Conservation (phyloP, 92 coral and sea anemone genomes). For the Scolanthus callimorphus region DNA sequence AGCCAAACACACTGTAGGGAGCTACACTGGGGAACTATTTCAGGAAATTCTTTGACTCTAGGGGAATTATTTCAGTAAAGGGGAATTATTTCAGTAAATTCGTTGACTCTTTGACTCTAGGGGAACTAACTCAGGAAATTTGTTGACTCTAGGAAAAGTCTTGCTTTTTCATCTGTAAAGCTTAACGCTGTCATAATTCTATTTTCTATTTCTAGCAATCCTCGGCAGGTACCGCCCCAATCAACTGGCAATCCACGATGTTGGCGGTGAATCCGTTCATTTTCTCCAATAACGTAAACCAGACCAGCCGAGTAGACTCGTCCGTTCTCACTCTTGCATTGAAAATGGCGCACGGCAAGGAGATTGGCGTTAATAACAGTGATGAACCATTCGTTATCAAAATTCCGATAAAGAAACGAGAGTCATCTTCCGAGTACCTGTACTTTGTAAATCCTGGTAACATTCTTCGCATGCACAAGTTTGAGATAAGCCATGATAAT, state of each 20-base stretch:
- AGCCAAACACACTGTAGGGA: too few species aligned
- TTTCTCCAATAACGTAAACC: constrained; percentile 22
- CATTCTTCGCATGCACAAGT: constrained; percentile 29
- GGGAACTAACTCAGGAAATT: too few species aligned
- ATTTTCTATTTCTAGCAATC: too few species aligned
- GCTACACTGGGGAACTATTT: too few species aligned
- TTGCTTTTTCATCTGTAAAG: too few species aligned
- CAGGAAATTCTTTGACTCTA: too few species aligned
- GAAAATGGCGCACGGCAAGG: constrained; percentile 15
- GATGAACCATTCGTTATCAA: constrained; percentile 17
- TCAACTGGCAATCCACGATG: background rate
- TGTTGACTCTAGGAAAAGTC: too few species aligned
- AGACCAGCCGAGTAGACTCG: constrained; percentile 9
- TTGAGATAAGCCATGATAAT: constrained; percentile 24
- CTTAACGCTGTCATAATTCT: too few species aligned
- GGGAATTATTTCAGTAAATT: too few species aligned
- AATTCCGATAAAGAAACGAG: constrained; percentile 3
- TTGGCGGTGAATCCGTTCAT: constrained; percentile 24
- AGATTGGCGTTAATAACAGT: constrained; percentile 21
- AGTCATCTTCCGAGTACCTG: background rate
- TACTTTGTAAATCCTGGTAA: constrained; percentile 34
- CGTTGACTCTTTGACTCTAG: too few species aligned
- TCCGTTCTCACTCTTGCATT: constrained; percentile 45
- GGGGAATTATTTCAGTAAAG: too few species aligned
- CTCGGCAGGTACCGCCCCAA: too few species aligned